These are phyloP conservation scores for Drosophila repletoides DNA, from an alignment of 1,140 invertebrate species.

Conservation along the genomic window DNA sequence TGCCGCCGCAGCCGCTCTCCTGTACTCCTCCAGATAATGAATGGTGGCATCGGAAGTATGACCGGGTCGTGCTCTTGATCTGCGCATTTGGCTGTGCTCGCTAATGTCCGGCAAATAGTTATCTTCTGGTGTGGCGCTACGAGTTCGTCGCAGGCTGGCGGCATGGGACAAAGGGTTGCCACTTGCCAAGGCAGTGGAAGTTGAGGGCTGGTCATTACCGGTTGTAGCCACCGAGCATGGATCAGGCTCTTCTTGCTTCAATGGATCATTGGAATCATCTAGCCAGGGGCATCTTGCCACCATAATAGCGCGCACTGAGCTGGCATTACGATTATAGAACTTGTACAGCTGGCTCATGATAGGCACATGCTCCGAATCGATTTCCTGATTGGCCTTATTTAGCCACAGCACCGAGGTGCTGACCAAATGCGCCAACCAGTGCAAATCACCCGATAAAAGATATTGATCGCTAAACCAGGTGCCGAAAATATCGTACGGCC, in stretches of 20 bases:
- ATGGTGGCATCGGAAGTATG: constrained; percentile 55
- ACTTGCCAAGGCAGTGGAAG: constrained; percentile 22
- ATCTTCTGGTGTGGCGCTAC: constrained; percentile 57
- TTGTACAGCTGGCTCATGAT: constrained; percentile 91
- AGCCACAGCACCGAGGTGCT: constrained; percentile 92
- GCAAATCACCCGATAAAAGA: constrained; percentile 90
- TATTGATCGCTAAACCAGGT: constrained; percentile 94
- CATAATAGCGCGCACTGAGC: constrained; percentile 84
- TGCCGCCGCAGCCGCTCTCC: constrained; percentile 37
- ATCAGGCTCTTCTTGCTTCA: constrained; percentile 1
- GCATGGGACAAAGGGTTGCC: constrained; percentile 66
- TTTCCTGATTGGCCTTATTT: constrained; percentile 92
- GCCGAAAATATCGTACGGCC: constrained; percentile 95
- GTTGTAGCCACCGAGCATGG: not conserved
- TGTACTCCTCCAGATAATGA: constrained; percentile 69
- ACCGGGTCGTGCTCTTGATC: constrained; percentile 37
- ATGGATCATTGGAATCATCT: constrained; percentile 70
- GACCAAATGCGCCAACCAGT: constrained; percentile 91
- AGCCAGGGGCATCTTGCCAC: constrained; percentile 82
- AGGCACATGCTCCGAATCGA: constrained; percentile 90
- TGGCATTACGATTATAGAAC: constrained; percentile 93
- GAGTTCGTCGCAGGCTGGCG: constrained; percentile 48
- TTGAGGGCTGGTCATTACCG: constrained; percentile 9
- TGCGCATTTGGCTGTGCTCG: constrained; percentile 38
- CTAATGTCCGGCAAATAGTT: constrained; percentile 64